Percentiles rank a stretch among this genome's conserved stretches.
Conservation (phyloP, 1,140 invertebrate species). For the Drosophila nigromelanica region DNA sequence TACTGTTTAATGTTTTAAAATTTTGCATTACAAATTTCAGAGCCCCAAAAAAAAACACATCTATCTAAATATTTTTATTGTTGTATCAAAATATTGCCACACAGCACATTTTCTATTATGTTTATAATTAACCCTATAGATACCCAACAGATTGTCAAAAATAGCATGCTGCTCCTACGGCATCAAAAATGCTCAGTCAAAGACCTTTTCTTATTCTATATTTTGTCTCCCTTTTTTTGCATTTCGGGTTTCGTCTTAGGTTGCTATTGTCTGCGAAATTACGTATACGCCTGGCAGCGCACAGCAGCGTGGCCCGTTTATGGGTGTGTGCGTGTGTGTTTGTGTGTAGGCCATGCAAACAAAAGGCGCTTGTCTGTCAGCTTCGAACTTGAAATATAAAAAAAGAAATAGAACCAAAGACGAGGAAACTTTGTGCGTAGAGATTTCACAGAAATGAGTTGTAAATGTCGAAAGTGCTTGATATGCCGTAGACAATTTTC, state of each 20-base stretch:
- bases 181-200: conserved; percentile 61
- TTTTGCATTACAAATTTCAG: too few relatives aligned
- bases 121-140: conserved; percentile 29
- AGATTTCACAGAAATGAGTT: conserved; percentile 76
- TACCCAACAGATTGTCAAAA: conserved; percentile 23
- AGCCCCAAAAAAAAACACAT: too few relatives aligned
- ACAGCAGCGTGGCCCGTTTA: conserved; percentile 36
- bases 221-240: conserved; percentile 51
- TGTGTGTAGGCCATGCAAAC: conserved; percentile 66
- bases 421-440: conserved; percentile 49
- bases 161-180: conserved; percentile 19
- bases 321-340: conserved; percentile 28
- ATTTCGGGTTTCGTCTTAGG: conserved; percentile 40
- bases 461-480: conserved; percentile 79
- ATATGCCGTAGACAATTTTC: conserved; percentile 74
- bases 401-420: conserved; percentile 11
- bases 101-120: conserved; percentile 2
- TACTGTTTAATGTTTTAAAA: too few relatives aligned
- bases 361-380: conserved; percentile 76
- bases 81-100: neutral
- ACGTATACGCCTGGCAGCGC: conserved; percentile 75
- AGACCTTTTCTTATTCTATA: conserved; percentile 61
- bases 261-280: conserved; percentile 76
- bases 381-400: conserved; percentile 77
- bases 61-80: too few relatives aligned